Base-by-base conservation (phyloP, 2,797 vertebrate genomes). In the Amblyopsis hoosieri region DNA sequence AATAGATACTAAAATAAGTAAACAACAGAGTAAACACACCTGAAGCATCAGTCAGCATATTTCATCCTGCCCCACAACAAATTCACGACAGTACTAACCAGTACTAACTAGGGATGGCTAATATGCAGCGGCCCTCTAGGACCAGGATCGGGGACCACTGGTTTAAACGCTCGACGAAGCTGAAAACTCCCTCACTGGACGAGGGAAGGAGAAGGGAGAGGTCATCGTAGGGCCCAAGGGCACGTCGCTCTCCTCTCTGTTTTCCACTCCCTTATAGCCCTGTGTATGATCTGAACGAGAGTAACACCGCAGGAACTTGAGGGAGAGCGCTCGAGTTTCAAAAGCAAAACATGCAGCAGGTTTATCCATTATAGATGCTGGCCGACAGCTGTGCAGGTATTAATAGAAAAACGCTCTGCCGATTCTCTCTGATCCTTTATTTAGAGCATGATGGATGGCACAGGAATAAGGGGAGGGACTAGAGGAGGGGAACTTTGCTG, bases 331-430 rank as follows among this genome's bases (percentile, higher is more conserved):
- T 45, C 42, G 46, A 70, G 51, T 70, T 50, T 65, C 55, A 31
- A 49, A 59, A 52, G 67, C n/a, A 57, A 65, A 65, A 69, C 49
- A 51, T 54, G 64, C 50, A 45, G 61, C 49, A 59, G 45, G 48
- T 52, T 37, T 71, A 78, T 71, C 64, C 67, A 74, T 77, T 64
- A 78, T 78, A 72, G 50, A 74, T 78, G 63, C 15, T 12, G 19
- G 60, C 59, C 14, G 37, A 62, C 64, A 67, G 37, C 63, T 62
- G 69, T 49, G 52, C 57, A 67, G 67, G 54, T 71, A 71, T 73
- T 73, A 73, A 70, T 73, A 77, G 66, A 66, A 64, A 70, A 56
- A 69, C 46, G 60, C 66, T 56, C 23, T 62, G 54, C 57, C 54
- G 54, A 59, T 72, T 73, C 59, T 53, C 14, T 73, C 60, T 69